Percentiles rank a stretch among this genome's conserved stretches.
Conservation (phyloP, 2,888 invertebrate species). For the Ypsolopha sequella region DNA sequence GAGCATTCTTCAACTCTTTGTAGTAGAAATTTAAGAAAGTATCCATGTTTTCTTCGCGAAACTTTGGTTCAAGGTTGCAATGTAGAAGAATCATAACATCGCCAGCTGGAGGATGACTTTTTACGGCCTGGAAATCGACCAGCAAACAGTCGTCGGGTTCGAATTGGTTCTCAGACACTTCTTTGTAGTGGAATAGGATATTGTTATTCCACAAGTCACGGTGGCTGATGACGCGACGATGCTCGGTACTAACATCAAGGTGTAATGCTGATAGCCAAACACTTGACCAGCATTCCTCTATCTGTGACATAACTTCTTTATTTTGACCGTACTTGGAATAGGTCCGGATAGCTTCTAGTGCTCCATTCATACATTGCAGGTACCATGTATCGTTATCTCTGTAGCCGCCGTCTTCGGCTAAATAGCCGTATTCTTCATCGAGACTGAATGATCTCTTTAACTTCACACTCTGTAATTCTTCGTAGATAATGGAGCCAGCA, state of each 20-base stretch:
- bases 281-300: conserved; percentile 34
- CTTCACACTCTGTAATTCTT: conserved; percentile 44
- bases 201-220: conserved; percentile 76
- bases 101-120: conserved; percentile 75
- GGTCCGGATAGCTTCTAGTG: conserved; percentile 35
- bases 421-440: conserved; percentile 30
- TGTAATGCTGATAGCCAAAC: conserved; percentile 32
- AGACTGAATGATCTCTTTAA: conserved; percentile 28
- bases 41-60: conserved; percentile 57
- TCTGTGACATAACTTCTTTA: conserved; percentile 17
- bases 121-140: conserved; percentile 77
- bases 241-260: conserved; percentile 27
- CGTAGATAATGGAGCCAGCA: conserved; percentile 62
- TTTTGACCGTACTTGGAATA: conserved; percentile 37
- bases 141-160: conserved; percentile 70
- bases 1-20: conserved; percentile 43
- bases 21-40: conserved; percentile 71
- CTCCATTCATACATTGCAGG: conserved; percentile 42
- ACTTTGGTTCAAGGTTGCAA: conserved; percentile 58
- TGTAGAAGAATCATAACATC: conserved; percentile 72
- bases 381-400: conserved; percentile 35
- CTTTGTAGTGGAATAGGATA: conserved; percentile 63
- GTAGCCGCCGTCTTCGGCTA: conserved; percentile 36
- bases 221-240: conserved; percentile 69
- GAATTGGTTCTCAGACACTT: conserved; percentile 14